Percentiles rank a stretch among this genome's conserved stretches.
These are phyloP conservation scores for Dipodomys spectabilis DNA, from an alignment of 2,113 vertebrate species.

Conservation along the genomic window DNA sequence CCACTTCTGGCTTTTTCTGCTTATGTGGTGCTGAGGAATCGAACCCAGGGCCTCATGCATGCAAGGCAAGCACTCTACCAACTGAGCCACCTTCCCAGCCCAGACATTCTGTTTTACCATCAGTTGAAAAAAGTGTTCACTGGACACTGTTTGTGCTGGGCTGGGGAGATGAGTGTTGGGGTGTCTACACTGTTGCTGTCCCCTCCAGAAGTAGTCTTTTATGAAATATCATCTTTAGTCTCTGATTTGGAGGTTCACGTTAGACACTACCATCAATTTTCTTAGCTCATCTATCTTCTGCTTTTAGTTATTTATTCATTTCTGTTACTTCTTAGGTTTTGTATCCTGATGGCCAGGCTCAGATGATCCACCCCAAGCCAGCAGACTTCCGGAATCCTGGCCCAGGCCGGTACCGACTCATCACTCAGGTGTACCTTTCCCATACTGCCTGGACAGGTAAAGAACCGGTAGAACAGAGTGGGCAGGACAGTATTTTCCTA, in stretches of 20 bases:
- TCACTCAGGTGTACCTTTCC: slow-evolving; percentile 98
- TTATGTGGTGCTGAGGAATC: no score
- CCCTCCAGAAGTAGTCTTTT: not conserved
- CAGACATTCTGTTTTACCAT: not conserved
- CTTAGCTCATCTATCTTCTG: not conserved
- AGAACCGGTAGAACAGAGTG: fast-evolving
- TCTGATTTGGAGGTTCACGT: not conserved
- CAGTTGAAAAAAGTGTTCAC: not conserved
- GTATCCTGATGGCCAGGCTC: slow-evolving; percentile 97
- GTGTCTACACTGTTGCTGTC: not conserved
- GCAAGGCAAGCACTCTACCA: no score
- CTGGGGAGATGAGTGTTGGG: no score
- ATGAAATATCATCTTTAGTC: not conserved
- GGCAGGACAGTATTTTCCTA: not conserved
- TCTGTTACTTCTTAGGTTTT: slow-evolving; percentile 87
- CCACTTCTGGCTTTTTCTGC: no score
- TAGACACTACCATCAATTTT: not conserved
- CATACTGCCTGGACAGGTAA: slow-evolving; percentile 98
- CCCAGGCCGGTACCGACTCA: slow-evolving; percentile 94
- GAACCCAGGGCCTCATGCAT: no score
- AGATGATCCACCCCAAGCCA: slow-evolving; percentile 97
- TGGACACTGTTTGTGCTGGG: not conserved
- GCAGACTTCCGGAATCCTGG: slow-evolving; percentile 96
- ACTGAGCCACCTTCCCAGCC: no score
- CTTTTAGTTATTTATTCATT: not conserved